Evolutionary conservation across 2,888 invertebrate species (phyloP), one percentile per base, ranked within the genome.

Genomic region (Geophilus truncorum): DNA sequence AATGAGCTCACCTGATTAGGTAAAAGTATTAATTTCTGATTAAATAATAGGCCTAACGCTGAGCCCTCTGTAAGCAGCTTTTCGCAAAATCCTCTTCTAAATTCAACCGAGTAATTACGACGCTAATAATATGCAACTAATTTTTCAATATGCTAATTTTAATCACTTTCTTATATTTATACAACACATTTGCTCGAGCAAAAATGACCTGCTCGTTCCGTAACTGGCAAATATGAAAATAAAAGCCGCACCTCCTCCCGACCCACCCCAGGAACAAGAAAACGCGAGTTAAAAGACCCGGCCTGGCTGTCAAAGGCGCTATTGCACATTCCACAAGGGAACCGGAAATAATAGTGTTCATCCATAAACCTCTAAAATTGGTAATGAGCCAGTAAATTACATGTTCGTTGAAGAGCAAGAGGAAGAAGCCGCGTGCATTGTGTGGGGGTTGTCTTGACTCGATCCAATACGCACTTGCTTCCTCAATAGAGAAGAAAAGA

Each of bases 341-440:
- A 25, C 62, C 62, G 25, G 25, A 62, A 62, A 62, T 62, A 62
- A 62, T 62, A 25, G 62, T 28, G 25, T 62, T 62, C 62, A 62
- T 62, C 62, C 62, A 62, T 25, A 62, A 62, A 62, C 62, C 62
- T 62, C 62, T 62, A 62, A 62, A 62, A 62, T 62, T 62, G 62
- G 62, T 62, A 62, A 62, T 62, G 62, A 62, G 62, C 25, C 62
- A 62, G 62, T 62, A 62, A 62, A 62, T 62, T 62, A 62, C 25
- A 12, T 62, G 62, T 62, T 62, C 62, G 62, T 62, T 62, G 12
- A 62, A 62, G 25, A 23, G 45, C 45, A 5, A 45, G 45, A 45
- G 15, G 45, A 45, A 45, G 45, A 45, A 45, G n/a, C 15, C n/a
- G 45, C n/a, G 62, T 23, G 62, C 25, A 62, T 62, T 62, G 62